Base-by-base conservation (phyloP, 1,140 invertebrate genomes). In the Drosophila pseudoananassae region DNA sequence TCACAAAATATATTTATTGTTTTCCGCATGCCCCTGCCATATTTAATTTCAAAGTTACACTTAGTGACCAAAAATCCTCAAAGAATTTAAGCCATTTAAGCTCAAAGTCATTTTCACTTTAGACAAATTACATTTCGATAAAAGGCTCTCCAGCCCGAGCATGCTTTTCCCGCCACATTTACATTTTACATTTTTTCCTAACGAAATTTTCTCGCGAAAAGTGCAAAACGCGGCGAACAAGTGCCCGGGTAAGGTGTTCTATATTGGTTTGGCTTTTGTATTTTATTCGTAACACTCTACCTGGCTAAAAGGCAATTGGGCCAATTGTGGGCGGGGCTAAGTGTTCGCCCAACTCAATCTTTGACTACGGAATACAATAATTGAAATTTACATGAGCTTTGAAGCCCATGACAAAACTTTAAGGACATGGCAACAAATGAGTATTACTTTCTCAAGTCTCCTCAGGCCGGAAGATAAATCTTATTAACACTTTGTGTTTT, bases 51-150 rank as follows among this genome's bases (percentile, higher is more conserved):
- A 23, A 33, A 45, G 58, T 43, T 45, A 33, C 23, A 31, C 31
- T 38, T 40, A 52, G 45, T 49, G 27, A 59, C 20, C 49, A 23
- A 40, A 53, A 71, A 52, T 59, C 55, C 31, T 72, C 60, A 71
- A 72, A 53, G 66, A 72, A 60, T 72, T 60, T 50, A 52, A 66
- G 38, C 47, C 55, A 75, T 53, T 66, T 56, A 43, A 66, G 50
- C 60, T 65, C 36, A 57, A 65, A 75, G 60, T 79, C 74, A 75
- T 79, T 79, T 79, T 79, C 76, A 79, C 76, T 79, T 75, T 69
- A 66, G 56, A 55, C 70, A 79, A 79, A 79, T 79, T 79, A 73
- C 64, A 75, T 79, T 79, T 80, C 71, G 77, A 80, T 79, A 79
- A 79, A 79, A 79, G 76, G 71, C 71, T 74, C 53, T 43, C 47